Conservation (phyloP, 1,140 invertebrate species). For the Dolichoris vasculosae region DNA sequence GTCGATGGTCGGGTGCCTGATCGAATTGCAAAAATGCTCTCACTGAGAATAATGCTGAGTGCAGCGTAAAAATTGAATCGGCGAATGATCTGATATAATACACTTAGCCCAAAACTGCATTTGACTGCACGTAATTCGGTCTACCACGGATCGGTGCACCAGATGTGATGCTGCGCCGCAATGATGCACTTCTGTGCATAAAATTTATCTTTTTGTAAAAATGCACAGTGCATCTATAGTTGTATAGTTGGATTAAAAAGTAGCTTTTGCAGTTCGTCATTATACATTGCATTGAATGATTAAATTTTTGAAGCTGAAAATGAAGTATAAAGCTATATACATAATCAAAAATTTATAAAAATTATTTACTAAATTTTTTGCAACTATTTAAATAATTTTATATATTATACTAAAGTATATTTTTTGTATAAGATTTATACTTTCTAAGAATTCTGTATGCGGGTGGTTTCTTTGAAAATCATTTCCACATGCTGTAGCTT, state of each 20-base stretch:
- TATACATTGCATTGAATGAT: too few species aligned
- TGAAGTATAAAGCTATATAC: too few species aligned
- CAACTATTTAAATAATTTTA: not conserved
- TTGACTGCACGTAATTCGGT: conserved; percentile 57
- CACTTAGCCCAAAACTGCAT: conserved; percentile 47
- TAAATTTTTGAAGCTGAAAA: too few species aligned
- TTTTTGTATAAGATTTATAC: not conserved
- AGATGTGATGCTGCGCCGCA: conserved; percentile 22
- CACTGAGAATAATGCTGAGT: conserved; percentile 37
- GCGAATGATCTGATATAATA: conserved; percentile 30
- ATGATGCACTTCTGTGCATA: conserved; percentile 38
- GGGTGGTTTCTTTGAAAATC: conserved; percentile 10
- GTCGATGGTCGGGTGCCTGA: not conserved
- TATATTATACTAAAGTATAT: not conserved
- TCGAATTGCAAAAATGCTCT: conserved; percentile 47
- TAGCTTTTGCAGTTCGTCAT: not conserved
- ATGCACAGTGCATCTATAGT: not conserved
- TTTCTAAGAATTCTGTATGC: not conserved
- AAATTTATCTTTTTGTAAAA: conserved; percentile 39
- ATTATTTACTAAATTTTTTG: not conserved
- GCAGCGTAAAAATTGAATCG: conserved; percentile 27
- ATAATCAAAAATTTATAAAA: too few species aligned
- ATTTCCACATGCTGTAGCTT: conserved; percentile 11
- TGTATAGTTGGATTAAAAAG: conserved; percentile 15
- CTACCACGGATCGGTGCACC: conserved; percentile 43